Evolutionary conservation across 2,888 invertebrate genomes (phyloP).

Genomic region (Trilocha varians): DNA sequence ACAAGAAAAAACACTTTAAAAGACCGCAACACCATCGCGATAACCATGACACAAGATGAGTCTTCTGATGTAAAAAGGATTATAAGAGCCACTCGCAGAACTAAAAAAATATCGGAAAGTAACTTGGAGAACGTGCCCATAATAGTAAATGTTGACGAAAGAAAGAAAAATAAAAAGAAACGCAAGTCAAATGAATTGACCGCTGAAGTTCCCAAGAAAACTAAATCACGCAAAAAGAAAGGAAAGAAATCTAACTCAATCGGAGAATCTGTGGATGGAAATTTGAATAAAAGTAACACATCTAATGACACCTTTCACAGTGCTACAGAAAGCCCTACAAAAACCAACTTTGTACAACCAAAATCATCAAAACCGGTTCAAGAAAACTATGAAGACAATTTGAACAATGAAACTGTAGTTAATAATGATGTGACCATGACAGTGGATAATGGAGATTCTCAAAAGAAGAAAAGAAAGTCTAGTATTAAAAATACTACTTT

Average conservation of each 20-base stretch:
- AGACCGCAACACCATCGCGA: slow-evolving; percentile 24
- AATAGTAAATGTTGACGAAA: slow-evolving; percentile 12
- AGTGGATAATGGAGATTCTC: background rate
- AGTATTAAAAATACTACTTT: slow-evolving; percentile 1
- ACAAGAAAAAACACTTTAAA: slow-evolving; percentile 34
- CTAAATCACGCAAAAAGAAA: slow-evolving; percentile 36
- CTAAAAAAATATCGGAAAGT: slow-evolving; percentile 24
- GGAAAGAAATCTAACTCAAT: slow-evolving; percentile 20
- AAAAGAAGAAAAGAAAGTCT: slow-evolving; percentile 1
- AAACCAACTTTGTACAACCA: too few species aligned
- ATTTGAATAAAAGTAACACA: slow-evolving; percentile 25
- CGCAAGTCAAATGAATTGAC: slow-evolving; percentile 6
- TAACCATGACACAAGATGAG: slow-evolving; percentile 14
- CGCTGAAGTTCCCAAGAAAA: slow-evolving; percentile 19
- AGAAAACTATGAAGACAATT: too few species aligned
- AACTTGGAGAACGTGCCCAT: slow-evolving; percentile 13
- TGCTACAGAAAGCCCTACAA: slow-evolving; percentile 48
- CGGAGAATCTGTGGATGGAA: slow-evolving; percentile 8
- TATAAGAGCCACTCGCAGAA: slow-evolving; percentile 30
- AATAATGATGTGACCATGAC: too few species aligned
- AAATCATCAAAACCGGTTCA: too few species aligned
- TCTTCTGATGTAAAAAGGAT: slow-evolving; percentile 17
- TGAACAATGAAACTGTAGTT: too few species aligned
- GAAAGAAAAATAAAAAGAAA: slow-evolving; percentile 27
- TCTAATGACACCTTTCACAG: slow-evolving; percentile 55